Conservation (phyloP, 2,888 invertebrate species). For the Glyphotaelius pellucidus region DNA sequence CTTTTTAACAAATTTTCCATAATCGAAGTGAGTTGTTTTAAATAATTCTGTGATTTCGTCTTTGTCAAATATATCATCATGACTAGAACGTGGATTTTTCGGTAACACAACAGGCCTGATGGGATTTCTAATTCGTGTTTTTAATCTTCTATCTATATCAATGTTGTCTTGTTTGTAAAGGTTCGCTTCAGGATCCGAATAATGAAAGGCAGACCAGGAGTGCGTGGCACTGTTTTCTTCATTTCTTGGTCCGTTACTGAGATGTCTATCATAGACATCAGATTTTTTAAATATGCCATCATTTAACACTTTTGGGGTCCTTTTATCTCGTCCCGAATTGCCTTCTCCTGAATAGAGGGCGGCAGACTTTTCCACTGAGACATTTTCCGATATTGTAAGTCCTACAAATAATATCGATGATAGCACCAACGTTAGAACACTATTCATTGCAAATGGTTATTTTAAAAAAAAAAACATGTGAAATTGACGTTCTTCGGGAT, state of each 20-base stretch:
- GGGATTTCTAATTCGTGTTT: neutral
- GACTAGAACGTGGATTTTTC: constrained; percentile 17
- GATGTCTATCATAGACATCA: neutral
- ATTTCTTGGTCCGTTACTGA: neutral
- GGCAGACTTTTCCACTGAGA: neutral
- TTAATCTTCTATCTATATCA: neutral
- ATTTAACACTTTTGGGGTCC: neutral
- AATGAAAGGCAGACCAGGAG: neutral
- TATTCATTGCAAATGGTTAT: neutral
- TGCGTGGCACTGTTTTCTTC: neutral
- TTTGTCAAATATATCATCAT: constrained; percentile 59
- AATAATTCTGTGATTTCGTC: constrained; percentile 61
- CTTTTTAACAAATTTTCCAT: constrained; percentile 12
- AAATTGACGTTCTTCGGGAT: neutral
- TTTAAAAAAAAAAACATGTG: neutral
- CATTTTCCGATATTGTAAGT: neutral
- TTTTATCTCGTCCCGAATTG: neutral
- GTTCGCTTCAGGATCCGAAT: neutral
- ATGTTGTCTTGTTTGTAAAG: neutral
- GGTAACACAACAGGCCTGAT: neutral
- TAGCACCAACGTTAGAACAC: neutral
- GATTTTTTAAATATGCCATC: neutral
- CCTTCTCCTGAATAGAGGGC: neutral
- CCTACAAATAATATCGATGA: neutral
- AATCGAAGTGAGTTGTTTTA: constrained; percentile 56